Evolutionary conservation across 2,888 invertebrate genomes (phyloP).

Genomic region (Sipha maydis): DNA sequence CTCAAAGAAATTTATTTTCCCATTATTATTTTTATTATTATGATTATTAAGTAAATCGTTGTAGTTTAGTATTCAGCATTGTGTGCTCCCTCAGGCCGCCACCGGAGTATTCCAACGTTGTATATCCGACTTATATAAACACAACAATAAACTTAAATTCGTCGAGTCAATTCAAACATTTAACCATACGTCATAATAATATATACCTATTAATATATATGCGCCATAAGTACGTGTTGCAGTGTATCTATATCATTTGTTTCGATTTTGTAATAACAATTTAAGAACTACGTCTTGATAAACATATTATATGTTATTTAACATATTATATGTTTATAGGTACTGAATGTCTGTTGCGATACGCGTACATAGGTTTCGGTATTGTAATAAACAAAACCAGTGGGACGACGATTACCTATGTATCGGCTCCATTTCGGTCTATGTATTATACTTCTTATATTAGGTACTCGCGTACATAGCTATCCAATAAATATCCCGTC

Average conservation of each 20-base stretch:
- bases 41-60: constrained; percentile 1
- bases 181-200: not conserved
- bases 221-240: not conserved
- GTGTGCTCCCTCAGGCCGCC: constrained; percentile 10
- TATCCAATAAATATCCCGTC: not conserved
- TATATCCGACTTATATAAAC: constrained; percentile 24
- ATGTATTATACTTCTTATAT: not conserved
- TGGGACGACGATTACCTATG: not conserved
- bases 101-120: not conserved
- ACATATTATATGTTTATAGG: too few species aligned
- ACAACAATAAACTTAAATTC: constrained; percentile 14
- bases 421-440: not conserved
- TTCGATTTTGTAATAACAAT: not conserved
- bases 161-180: not conserved
- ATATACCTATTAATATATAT: too few species aligned
- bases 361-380: not conserved
- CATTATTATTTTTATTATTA: too few species aligned
- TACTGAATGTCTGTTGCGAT: too few species aligned
- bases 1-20: not conserved
- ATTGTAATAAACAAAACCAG: constrained; percentile 21
- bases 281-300: too few species aligned
- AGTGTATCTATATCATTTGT: not conserved
- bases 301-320: too few species aligned
- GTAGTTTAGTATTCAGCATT: constrained; percentile 23
- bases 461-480: too few species aligned